Percentiles rank a stretch among this genome's conserved stretches.
phyloP scores from a whole-genome alignment of 2,888 invertebrate genomes.

The Hetaerina titia region DNA sequence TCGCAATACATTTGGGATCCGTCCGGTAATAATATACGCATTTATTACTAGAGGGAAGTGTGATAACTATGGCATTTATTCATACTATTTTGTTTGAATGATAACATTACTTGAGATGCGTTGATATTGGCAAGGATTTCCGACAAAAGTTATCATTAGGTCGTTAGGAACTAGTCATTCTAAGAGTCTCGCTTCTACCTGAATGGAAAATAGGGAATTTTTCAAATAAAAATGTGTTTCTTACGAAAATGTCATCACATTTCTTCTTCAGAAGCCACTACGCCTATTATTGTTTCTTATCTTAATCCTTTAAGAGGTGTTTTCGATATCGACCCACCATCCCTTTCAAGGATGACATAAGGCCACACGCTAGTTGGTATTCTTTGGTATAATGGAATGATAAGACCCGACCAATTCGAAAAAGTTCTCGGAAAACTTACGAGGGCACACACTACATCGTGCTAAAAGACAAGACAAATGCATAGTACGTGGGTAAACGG shows the following conservation, averaged over 20 bases:
- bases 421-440: neutral
- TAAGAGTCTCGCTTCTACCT: too few species aligned
- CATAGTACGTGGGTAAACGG: conserved; percentile 34
- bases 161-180: too few species aligned
- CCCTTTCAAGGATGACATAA: conserved; percentile 38
- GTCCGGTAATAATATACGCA: too few species aligned
- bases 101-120: too few species aligned
- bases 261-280: neutral
- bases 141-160: neutral
- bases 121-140: neutral
- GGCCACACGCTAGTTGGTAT: conserved; percentile 9
- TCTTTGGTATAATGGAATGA: conserved; percentile 50
- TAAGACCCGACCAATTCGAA: neutral
- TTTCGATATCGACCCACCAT: conserved; percentile 13
- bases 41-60: too few species aligned
- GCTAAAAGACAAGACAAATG: conserved; percentile 9
- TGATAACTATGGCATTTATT: too few species aligned
- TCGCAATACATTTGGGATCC: too few species aligned
- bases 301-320: conserved; percentile 43
- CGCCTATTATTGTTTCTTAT: neutral
- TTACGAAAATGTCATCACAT: too few species aligned
- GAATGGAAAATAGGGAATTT: too few species aligned
- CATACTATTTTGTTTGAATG: too few species aligned
- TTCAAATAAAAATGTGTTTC: too few species aligned
- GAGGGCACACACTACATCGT: neutral